Percentiles rank a stretch among this genome's conserved stretches.
These are phyloP conservation scores for Gobius niger DNA, from an alignment of 2,113 vertebrate genomes.

Conservation along the genomic window DNA sequence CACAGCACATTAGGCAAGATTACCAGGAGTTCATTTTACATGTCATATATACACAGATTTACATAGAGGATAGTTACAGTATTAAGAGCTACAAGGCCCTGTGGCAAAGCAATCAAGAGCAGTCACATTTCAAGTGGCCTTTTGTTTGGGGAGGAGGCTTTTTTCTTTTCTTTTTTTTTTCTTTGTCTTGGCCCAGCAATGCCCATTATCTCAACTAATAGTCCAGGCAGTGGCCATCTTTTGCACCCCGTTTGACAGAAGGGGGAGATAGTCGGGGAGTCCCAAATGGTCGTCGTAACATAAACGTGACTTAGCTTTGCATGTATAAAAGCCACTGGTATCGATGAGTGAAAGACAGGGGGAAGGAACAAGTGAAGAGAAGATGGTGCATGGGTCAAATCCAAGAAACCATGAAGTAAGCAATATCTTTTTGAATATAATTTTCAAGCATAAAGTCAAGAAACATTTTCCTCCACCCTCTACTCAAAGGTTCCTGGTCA, in stretches of 20 bases:
- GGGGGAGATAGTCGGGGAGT: constrained; percentile 38
- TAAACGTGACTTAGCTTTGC: constrained; percentile 63
- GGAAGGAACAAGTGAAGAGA: constrained; percentile 37
- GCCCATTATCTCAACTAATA: constrained; percentile 67
- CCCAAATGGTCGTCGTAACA: constrained; percentile 55
- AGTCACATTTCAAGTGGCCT: constrained; percentile 70
- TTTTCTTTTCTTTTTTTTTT: constrained; percentile 4
- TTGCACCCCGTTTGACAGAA: constrained; percentile 33
- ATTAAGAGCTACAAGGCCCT: constrained; percentile 59
- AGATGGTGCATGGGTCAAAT: constrained; percentile 31
- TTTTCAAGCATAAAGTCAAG: constrained; percentile 72
- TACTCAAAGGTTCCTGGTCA: constrained; percentile 61
- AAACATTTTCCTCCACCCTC: constrained; percentile 86
- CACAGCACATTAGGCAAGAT: constrained; percentile 82
- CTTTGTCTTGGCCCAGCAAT: constrained; percentile 37
- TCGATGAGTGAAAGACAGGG: constrained; percentile 52
- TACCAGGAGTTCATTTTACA: constrained; percentile 81
- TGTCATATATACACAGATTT: constrained; percentile 80
- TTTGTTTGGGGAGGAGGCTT: constrained; percentile 37
- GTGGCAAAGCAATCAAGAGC: constrained; percentile 68
- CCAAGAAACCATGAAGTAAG: constrained; percentile 58
- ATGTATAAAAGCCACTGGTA: constrained; percentile 53
- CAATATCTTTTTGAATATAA: constrained; percentile 61
- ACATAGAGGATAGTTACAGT: constrained; percentile 71
- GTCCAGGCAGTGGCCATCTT: constrained; percentile 55